A percentile compares a stretch with the other conserved stretches of the same genome.
These are phyloP conservation scores for Setipinna tenuifilis DNA, from an alignment of 2,797 vertebrate genomes.

Conservation along the genomic window DNA sequence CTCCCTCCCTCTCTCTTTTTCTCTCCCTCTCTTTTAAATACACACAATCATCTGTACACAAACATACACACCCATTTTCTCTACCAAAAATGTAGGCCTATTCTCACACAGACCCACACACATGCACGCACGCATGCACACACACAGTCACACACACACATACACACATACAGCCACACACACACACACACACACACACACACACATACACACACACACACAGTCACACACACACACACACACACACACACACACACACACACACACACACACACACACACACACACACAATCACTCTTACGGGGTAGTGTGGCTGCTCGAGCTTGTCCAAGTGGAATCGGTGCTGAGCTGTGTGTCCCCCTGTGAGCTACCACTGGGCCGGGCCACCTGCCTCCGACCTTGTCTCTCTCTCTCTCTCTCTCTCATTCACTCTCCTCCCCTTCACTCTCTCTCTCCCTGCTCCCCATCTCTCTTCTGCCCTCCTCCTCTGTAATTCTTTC, in stretches of 20 bases:
- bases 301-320: not conserved
- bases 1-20: not conserved
- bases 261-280: too few species aligned
- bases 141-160: too few species aligned
- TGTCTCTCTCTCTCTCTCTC: not conserved
- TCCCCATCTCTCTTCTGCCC: too few species aligned
- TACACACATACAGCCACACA: too few species aligned
- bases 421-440: not conserved
- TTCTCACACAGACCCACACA: too few species aligned
- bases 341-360: not conserved
- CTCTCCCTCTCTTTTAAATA: not conserved
- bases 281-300: not conserved
- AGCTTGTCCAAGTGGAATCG: slow-evolving; percentile 1
- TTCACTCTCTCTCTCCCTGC: not conserved
- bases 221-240: too few species aligned
- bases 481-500: too few species aligned
- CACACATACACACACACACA: too few species aligned
- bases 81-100: too few species aligned
- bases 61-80: too few species aligned
- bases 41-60: not conserved
- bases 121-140: too few species aligned
- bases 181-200: not conserved
- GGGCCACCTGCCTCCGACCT: slow-evolving; percentile 1
- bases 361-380: not conserved
- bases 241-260: too few species aligned